phyloP scores from a whole-genome alignment of 2,113 vertebrate genomes.

The Meriones unguiculatus region DNA sequence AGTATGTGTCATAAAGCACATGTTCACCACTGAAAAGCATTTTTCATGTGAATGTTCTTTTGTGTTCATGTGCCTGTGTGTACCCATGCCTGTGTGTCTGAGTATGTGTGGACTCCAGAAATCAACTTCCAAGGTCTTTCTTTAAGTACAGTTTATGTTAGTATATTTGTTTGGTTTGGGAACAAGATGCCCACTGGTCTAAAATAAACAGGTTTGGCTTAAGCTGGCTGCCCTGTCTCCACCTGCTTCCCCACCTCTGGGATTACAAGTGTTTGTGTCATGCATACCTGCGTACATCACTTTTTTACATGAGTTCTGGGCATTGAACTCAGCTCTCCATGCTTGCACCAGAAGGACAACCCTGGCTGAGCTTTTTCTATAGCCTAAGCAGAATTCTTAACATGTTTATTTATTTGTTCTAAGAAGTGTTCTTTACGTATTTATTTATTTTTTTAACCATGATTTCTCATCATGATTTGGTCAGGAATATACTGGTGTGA shows the following conservation, averaged over 20 bases:
- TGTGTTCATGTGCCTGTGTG: not conserved
- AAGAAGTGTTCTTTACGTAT: too few relatives aligned
- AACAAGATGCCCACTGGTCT: not conserved
- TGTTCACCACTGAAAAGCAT: not conserved
- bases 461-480: not conserved
- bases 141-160: not conserved
- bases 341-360: not conserved
- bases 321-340: not conserved
- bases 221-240: not conserved
- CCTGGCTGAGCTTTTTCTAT: not conserved
- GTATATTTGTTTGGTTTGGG: not conserved
- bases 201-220: not conserved
- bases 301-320: not conserved
- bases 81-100: not conserved
- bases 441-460: constrained; percentile 17
- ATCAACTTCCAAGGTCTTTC: not conserved
- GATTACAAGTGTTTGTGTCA: not conserved
- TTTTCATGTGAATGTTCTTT: not conserved
- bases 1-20: not conserved
- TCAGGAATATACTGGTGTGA: not conserved
- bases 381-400: not conserved
- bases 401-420: not conserved
- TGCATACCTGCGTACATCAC: not conserved
- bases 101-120: not conserved
- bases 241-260: too few relatives aligned